phyloP scores from a whole-genome alignment of 2,113 vertebrate genomes.

The Nyctereutes procyonoides region DNA sequence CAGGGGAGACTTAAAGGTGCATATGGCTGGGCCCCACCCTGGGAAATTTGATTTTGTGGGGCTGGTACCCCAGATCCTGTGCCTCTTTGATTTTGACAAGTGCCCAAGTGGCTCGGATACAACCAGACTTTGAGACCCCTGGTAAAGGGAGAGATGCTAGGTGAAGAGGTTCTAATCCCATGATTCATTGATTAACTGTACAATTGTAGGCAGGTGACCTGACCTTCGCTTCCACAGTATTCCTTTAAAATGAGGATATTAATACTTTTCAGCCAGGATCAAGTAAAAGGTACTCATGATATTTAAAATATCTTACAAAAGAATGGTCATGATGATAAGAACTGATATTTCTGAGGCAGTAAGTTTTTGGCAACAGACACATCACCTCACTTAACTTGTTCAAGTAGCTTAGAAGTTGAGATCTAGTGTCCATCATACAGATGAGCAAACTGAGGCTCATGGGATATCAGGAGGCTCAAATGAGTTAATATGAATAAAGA shows the following conservation, averaged over 20 bases:
- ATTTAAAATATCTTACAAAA: not conserved
- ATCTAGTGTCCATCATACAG: not conserved
- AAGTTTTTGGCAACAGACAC: not conserved
- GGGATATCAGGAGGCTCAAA: not conserved
- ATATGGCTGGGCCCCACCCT: rapidly evolving
- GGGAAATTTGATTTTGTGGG: not conserved
- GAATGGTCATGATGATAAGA: not conserved
- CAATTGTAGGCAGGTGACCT: not conserved
- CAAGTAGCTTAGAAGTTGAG: not conserved
- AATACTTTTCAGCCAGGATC: not conserved
- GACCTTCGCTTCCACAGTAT: not conserved
- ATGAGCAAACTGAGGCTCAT: not conserved
- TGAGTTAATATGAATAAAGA: not conserved
- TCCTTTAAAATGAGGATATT: not conserved
- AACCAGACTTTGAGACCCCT: not conserved
- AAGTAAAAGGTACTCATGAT: not conserved
- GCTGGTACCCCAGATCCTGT: not conserved
- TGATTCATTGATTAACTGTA: not conserved
- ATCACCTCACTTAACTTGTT: not conserved
- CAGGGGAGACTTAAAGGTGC: not conserved
- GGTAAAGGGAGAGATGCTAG: too few species aligned
- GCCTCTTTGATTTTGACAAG: not conserved
- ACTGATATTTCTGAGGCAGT: not conserved
- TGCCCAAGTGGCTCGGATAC: too few species aligned
- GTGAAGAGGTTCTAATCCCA: not conserved